Evolutionary conservation across 1,140 invertebrate genomes (phyloP).

Genomic region (Drosophila ironensis): DNA sequence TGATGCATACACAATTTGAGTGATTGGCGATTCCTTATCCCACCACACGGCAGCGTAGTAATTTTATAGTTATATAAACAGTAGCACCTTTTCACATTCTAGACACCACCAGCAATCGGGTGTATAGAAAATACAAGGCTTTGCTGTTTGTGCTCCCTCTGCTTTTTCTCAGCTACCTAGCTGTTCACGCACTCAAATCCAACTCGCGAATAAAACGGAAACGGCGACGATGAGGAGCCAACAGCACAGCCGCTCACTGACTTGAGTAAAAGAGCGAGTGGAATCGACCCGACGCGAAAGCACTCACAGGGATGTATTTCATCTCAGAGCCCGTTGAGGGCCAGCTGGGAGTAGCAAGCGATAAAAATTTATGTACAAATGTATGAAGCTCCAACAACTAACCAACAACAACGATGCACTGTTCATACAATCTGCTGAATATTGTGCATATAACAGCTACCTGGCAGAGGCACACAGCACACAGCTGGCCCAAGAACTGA

Average conservation of each 20-base stretch:
- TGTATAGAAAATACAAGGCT: conserved; percentile 46
- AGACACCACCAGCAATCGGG: conserved; percentile 36
- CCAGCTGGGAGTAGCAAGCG: no score
- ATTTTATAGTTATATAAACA: conserved; percentile 59
- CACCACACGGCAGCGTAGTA: conserved; percentile 18
- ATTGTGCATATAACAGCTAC: no score
- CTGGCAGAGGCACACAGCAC: background rate
- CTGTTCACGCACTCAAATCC: conserved; percentile 72
- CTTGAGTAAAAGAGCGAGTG: no score
- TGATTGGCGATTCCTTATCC: conserved; percentile 5
- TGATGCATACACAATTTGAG: conserved; percentile 54
- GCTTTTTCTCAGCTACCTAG: conserved; percentile 56
- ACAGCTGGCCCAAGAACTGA: conserved; percentile 11
- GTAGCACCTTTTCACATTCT: conserved; percentile 39
- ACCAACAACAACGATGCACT: no score
- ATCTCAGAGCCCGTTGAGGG: background rate
- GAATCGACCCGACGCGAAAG: conserved; percentile 6
- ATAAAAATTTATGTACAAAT: no score
- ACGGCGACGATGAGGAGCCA: conserved; percentile 4
- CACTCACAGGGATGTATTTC: conserved; percentile 7
- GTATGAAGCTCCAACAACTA: no score
- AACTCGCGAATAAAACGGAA: conserved; percentile 56
- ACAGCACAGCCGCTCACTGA: conserved; percentile 13
- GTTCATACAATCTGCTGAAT: no score
- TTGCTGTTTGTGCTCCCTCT: conserved; percentile 15